Evolutionary conservation across 2,888 invertebrate species (phyloP).

Genomic region (Zaprionus bogoriensis): DNA sequence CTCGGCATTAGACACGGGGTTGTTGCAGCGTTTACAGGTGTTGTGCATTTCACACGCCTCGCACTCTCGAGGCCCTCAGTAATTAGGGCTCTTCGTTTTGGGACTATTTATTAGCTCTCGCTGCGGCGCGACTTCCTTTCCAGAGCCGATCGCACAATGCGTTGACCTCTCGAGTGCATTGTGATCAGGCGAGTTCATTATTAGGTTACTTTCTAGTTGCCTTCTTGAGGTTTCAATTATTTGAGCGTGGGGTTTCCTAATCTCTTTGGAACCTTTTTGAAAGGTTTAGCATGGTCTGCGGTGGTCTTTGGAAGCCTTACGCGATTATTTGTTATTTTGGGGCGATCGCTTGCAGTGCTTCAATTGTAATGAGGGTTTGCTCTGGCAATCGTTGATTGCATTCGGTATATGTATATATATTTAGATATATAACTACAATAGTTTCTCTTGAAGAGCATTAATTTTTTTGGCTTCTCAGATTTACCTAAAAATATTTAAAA

Average conservation of each 20-base stretch:
- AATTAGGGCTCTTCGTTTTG: constrained; percentile 31
- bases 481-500: no score
- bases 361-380: not conserved
- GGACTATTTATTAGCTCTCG: constrained; percentile 24
- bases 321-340: not conserved
- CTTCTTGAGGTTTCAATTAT: constrained; percentile 44
- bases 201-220: constrained; percentile 29
- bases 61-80: not conserved
- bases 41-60: constrained; percentile 46
- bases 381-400: not conserved
- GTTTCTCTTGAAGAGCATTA: no score
- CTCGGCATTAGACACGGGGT: constrained; percentile 28
- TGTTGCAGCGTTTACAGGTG: constrained; percentile 49
- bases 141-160: not conserved
- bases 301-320: not conserved
- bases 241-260: constrained; percentile 40
- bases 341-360: not conserved
- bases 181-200: constrained; percentile 35
- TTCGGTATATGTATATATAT: no score
- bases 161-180: not conserved
- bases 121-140: constrained; percentile 9
- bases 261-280: constrained; percentile 13
- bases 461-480: no score
- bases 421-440: no score
- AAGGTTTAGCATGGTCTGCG: not conserved